Evolutionary conservation across 2,888 invertebrate genomes (phyloP).

Genomic region (Barypeithes pellucidus): DNA sequence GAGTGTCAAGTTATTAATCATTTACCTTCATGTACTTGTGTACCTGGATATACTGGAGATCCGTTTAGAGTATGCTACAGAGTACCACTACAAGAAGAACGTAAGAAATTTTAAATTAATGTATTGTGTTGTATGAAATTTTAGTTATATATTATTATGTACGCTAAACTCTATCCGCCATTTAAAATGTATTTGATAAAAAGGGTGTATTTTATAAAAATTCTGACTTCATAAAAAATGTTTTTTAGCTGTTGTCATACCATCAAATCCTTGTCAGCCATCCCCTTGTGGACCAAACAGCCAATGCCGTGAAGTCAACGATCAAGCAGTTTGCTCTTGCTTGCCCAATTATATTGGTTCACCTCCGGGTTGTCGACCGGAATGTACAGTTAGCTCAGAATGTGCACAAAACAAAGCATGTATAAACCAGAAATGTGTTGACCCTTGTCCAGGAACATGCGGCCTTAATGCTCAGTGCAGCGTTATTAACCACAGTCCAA

Average conservation of each 20-base stretch:
- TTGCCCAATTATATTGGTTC: constrained; percentile 81
- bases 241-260: constrained; percentile 58
- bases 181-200: too few relatives aligned
- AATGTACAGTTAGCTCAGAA: constrained; percentile 88
- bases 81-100: constrained; percentile 56
- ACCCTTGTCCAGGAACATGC: constrained; percentile 88
- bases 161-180: too few relatives aligned
- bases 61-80: constrained; percentile 73
- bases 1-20: constrained; percentile 79
- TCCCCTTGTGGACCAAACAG: constrained; percentile 89
- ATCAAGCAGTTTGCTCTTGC: constrained; percentile 86
- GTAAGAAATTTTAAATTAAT: constrained; percentile 36
- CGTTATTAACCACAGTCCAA: constrained; percentile 87
- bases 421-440: constrained; percentile 85
- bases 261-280: constrained; percentile 80
- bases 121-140: too few relatives aligned
- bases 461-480: constrained; percentile 84
- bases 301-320: constrained; percentile 81
- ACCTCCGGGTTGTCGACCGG: constrained; percentile 87
- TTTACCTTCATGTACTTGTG: constrained; percentile 77
- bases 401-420: constrained; percentile 87
- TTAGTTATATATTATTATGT: too few relatives aligned
- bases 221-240: too few relatives aligned
- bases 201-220: too few relatives aligned
- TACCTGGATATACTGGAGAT: constrained; percentile 77